These are phyloP conservation scores for Monomorium pharaonis DNA, from an alignment of 1,140 invertebrate species.

Conservation along the genomic window DNA sequence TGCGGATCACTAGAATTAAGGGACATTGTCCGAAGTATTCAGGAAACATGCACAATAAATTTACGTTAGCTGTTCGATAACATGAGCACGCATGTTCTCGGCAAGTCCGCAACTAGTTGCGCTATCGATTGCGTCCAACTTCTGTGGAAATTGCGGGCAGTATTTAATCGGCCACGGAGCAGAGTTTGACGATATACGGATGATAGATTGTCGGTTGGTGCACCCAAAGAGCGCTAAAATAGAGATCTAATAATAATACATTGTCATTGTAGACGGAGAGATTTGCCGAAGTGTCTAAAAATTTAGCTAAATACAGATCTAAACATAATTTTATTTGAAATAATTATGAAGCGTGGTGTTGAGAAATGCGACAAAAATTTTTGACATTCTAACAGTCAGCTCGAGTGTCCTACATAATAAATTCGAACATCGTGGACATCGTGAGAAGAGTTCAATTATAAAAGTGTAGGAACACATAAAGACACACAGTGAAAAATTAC, in stretches of 20 bases:
- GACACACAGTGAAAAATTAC: neutral
- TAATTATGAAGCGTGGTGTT: no score
- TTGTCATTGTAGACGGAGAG: neutral
- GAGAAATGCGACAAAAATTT: no score
- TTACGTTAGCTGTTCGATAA: slow-evolving; percentile 27
- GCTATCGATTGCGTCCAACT: slow-evolving; percentile 51
- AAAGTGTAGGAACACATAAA: neutral
- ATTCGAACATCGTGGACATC: neutral
- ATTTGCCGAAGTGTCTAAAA: no score
- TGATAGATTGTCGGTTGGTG: slow-evolving; percentile 16
- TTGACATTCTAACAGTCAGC: no score
- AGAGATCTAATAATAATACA: neutral
- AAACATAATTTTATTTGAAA: no score
- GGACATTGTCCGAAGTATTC: slow-evolving; percentile 33
- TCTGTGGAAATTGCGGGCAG: slow-evolving; percentile 33
- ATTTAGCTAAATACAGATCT: no score
- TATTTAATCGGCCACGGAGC: slow-evolving; percentile 35
- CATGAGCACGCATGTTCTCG: slow-evolving; percentile 17
- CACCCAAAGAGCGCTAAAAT: slow-evolving; percentile 19
- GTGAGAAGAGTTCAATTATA: neutral
- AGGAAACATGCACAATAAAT: slow-evolving; percentile 38
- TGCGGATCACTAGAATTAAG: neutral
- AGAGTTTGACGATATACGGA: slow-evolving; percentile 23
- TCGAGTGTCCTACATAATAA: no score
- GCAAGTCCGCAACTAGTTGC: slow-evolving; percentile 51